Conservation (phyloP, 2,113 vertebrate species). For the Hippocampus barbouri region DNA sequence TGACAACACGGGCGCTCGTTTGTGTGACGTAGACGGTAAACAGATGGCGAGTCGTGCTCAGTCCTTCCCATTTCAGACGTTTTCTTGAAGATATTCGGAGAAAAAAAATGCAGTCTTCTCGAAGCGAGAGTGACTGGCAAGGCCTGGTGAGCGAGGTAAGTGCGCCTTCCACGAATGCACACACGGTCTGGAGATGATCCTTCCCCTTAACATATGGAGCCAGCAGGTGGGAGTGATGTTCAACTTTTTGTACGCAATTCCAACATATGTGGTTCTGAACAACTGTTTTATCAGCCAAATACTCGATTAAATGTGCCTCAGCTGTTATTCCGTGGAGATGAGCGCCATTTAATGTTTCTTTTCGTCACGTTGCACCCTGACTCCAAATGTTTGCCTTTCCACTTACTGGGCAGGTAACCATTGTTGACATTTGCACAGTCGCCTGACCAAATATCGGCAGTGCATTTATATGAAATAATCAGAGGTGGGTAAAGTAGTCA, state of each 20-base stretch:
- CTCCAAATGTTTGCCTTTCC: slow-evolving; percentile 27
- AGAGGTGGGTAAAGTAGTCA: too few relatives aligned
- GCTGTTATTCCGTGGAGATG: slow-evolving; percentile 30
- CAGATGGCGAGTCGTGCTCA: not conserved
- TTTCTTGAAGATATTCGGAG: not conserved
- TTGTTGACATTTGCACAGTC: slow-evolving; percentile 9
- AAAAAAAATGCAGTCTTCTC: slow-evolving; percentile 53
- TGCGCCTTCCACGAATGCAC: not conserved
- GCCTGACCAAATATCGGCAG: not conserved
- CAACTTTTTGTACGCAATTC: not conserved
- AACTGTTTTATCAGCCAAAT: not conserved
- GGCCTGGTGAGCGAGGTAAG: slow-evolving; percentile 92
- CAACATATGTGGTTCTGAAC: not conserved
- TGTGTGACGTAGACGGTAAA: not conserved
- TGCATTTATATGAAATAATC: not conserved
- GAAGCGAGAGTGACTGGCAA: slow-evolving; percentile 90
- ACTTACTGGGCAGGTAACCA: slow-evolving; percentile 1
- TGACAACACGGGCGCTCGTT: not conserved
- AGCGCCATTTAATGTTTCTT: slow-evolving; percentile 14
- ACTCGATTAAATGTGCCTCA: not conserved
- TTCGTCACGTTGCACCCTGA: slow-evolving; percentile 24
- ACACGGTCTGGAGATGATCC: not conserved
- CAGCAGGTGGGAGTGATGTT: slow-evolving; percentile 1
- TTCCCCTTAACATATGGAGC: slow-evolving; percentile 45
- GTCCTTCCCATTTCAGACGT: not conserved